Evolutionary conservation across 2,113 vertebrate species (phyloP).

Genomic region (Chiloscyllium plagiosum): DNA sequence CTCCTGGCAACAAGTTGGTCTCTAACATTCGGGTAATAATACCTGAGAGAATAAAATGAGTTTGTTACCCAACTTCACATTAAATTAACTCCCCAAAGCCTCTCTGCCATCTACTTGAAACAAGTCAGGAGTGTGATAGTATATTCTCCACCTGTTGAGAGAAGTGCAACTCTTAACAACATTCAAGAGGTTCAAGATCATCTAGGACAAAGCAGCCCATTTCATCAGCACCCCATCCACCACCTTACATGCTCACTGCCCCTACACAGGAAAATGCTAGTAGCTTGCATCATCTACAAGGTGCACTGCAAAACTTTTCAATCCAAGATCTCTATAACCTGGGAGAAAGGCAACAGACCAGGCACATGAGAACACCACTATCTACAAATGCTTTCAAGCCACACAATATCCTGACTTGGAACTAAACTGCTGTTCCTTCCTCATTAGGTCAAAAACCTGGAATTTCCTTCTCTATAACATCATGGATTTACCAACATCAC

Average conservation of each 20-base stretch:
- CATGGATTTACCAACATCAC: neutral
- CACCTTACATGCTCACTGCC: neutral
- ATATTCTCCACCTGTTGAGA: neutral
- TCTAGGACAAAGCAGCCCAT: neutral
- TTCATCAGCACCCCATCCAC: neutral
- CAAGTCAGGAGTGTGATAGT: neutral
- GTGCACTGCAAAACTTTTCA: neutral
- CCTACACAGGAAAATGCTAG: neutral
- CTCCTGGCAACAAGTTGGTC: conserved; percentile 87
- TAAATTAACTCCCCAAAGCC: neutral
- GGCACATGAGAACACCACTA: neutral
- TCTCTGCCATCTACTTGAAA: neutral
- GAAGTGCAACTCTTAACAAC: no score
- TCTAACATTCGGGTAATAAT: conserved; percentile 93
- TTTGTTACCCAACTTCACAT: neutral
- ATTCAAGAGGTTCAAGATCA: no score
- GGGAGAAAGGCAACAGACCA: neutral
- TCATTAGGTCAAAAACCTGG: neutral
- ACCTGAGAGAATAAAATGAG: conserved; percentile 56
- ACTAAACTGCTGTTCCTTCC: neutral
- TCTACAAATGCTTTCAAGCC: neutral
- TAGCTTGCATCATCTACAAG: neutral
- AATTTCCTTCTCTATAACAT: neutral
- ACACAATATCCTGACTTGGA: neutral
- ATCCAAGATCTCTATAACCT: neutral